Evolutionary conservation across 2,797 vertebrate species (phyloP).

Genomic region (Melanitta fusca): DNA sequence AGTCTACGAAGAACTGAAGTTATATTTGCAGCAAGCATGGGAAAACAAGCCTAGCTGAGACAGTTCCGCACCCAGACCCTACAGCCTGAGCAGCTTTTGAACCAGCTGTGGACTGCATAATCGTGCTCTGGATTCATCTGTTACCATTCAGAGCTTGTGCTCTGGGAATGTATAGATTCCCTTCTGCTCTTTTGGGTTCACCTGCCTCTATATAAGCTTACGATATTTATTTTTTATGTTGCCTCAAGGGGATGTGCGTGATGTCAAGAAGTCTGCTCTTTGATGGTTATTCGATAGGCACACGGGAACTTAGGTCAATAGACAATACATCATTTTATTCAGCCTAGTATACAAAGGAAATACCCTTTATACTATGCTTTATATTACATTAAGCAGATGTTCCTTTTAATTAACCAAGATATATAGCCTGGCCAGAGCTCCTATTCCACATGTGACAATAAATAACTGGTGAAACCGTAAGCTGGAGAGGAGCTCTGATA

Average conservation of each 20-base stretch:
- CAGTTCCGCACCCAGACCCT: not conserved
- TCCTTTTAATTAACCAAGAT: constrained; percentile 43
- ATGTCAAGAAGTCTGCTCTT: not conserved
- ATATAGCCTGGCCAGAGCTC: not conserved
- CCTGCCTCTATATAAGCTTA: not conserved
- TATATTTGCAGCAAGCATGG: not conserved
- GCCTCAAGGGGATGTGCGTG: not conserved
- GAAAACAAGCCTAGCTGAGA: not conserved
- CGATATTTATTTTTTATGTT: constrained; percentile 7
- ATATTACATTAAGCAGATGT: constrained; percentile 44
- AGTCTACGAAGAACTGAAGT: not conserved
- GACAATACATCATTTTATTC: constrained; percentile 30
- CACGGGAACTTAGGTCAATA: not conserved
- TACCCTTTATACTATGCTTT: not conserved
- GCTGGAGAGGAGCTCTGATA: not conserved
- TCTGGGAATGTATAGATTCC: not conserved
- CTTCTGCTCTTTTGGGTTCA: constrained; percentile 15
- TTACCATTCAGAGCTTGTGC: constrained; percentile 20
- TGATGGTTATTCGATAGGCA: constrained; percentile 33
- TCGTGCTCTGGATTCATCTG: not conserved
- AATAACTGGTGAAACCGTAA: not conserved
- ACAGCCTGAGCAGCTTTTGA: not conserved
- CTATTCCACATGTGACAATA: not conserved
- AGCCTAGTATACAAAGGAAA: constrained; percentile 38
- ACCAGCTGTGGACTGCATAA: not conserved